Base-by-base conservation (phyloP, 2,888 invertebrate species). In the Athrips mouffetella region DNA sequence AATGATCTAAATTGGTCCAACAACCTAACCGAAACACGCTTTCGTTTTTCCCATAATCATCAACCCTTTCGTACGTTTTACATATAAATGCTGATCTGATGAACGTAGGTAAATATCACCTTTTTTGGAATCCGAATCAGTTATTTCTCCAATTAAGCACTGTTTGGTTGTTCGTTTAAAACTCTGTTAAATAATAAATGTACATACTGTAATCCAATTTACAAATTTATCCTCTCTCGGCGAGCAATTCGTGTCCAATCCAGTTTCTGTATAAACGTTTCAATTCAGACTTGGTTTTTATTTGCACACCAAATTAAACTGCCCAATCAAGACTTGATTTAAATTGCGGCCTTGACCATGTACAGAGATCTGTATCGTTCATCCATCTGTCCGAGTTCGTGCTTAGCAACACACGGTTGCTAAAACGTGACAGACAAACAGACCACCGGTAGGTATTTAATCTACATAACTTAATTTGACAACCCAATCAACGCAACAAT, bases 141-240 rank as follows among this genome's bases (percentile, higher is more conserved):
- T 57, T 56, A 65, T 63, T 70, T 63, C 56, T 59, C 57, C 62
- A 73, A 74, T 70, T 69, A 70, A 63, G 60, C 59, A 54, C 53
- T 65, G 60, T 70, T 70, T 65, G 67, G 60, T 61, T 60, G 64
- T 61, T 60, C 61, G 57, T 67, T 76, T 73, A 65, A 69, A 78
- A 76, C 70, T 69, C 62, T 57, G 63, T 70, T 69, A 67, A 76
- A 76, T 77, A 70, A 73, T 75, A 76, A 69, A 76, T 75, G 62
- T 70, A 66, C 69, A 68, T 74, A 65, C 60, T 76, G 72, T 74
- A 69, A 79, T 80, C 70, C 77, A 80, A 82, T 84, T 82, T 77
- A 76, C 75, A 75, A n/a, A 80, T 80, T 80, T 80, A 84, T 81
- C 80, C 79, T 59, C 62, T 67, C 67, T 63, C 65, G 63, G 58